Evolutionary conservation across 1,140 invertebrate genomes (phyloP), one percentile per base, ranked within the genome.

Genomic region (Ceratina calcarata): DNA sequence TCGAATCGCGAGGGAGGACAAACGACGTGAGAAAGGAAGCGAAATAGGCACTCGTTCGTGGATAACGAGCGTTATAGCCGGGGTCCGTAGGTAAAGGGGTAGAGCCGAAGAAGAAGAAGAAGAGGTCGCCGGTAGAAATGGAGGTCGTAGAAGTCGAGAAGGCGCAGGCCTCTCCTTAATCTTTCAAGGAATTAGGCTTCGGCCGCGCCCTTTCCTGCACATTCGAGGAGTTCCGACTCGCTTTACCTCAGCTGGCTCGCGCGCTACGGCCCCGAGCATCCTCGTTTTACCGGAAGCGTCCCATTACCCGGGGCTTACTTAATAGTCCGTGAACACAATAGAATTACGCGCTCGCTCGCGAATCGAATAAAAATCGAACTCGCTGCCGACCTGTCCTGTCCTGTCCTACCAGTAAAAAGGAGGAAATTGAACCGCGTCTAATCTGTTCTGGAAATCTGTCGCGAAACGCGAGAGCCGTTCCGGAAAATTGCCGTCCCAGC

Each of bases 301-400:
- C 88, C 86, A 93, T 93, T 93, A 92, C 89, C 91, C 37, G 37
- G 37, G 37, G 85, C 89, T 80, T 90, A 92, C 90, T 93, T 93
- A 93, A 93, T 93, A 93, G 92, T 91, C 92, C 92, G 91, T 93
- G 92, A 93, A 93, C 90, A 93, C 92, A 93, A 93, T 93, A 92
- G 92, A 93, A 93, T 93, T 93, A 93, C 91, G 76, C 80, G 87
- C 68, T 37, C 65, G 86, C 86, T 53, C 78, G 86, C 86, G 86
- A 88, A 91, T 92, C 89, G 85, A 91, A 90, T 91, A 92, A 91
- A 93, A 92, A 93, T 91, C 87, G 77, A 85, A 73, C 71, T 10
- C 64, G 45, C 53, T 24, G 18, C 27, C 10, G 75, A n/a, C 27
- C 49, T 32, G 68, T 37, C 24, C 18, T 57, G 0, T 16, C 51